Percentiles rank a stretch among this genome's conserved stretches.
Conservation (phyloP, 92 coral and sea anemone species). For the Virgularia gustaviana region DNA sequence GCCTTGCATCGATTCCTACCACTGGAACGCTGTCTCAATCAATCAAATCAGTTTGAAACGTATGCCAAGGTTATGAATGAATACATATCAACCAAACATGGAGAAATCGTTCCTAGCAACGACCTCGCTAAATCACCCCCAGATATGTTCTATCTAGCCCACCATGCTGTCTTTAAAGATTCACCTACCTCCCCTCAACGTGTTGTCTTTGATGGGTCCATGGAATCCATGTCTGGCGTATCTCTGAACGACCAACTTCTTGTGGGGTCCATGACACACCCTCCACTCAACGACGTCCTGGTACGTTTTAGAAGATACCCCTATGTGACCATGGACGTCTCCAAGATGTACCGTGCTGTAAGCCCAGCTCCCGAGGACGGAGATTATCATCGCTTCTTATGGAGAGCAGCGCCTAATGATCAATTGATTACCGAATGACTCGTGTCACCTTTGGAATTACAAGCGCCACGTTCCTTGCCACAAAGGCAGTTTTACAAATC, state of each 20-base stretch:
- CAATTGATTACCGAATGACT: constrained; percentile 53
- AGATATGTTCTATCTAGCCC: constrained; percentile 30
- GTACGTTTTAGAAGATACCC: constrained; percentile 36
- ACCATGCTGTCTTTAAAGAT: constrained; percentile 35
- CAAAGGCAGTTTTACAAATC: constrained; percentile 15
- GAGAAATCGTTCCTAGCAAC: constrained; percentile 32
- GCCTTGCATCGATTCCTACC: constrained; percentile 44
- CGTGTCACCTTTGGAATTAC: no score
- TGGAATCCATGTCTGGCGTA: constrained; percentile 40
- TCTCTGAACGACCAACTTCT: constrained; percentile 41
- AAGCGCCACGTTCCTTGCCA: constrained; percentile 50
- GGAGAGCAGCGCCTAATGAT: constrained; percentile 35
- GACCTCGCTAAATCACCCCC: constrained; percentile 14
- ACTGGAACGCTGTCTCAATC: constrained; percentile 39
- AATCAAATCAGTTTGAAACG: constrained; percentile 9
- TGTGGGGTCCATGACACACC: constrained; percentile 44
- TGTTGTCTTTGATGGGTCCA: constrained; percentile 51
- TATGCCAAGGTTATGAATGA: constrained; percentile 34
- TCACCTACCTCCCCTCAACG: constrained; percentile 36
- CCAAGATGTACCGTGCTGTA: constrained; percentile 59
- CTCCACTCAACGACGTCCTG: constrained; percentile 35
- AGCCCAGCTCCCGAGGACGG: constrained; percentile 24
- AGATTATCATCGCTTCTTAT: constrained; percentile 45
- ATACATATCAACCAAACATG: constrained; percentile 35
- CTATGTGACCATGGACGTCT: constrained; percentile 34